phyloP scores from a whole-genome alignment of 92 coral and sea anemone species.

The Heteractis magnifica region DNA sequence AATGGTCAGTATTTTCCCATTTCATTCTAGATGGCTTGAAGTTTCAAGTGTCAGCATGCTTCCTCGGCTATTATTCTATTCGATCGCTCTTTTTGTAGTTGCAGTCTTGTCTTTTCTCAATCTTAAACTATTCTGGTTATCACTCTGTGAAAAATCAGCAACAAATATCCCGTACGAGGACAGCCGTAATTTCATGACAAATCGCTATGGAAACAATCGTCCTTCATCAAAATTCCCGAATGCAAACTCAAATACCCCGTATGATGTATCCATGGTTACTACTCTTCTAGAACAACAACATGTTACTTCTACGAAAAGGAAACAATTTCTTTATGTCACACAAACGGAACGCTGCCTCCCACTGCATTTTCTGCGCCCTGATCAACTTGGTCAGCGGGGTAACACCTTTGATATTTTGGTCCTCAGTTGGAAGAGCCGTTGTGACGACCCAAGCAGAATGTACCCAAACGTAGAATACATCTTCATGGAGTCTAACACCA shows the following conservation, averaged over 20 bases:
- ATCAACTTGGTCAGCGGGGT: constrained; percentile 40
- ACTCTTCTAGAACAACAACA: neutral
- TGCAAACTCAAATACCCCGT: neutral
- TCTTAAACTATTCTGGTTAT: neutral
- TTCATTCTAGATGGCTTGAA: neutral
- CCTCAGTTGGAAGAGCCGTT: constrained; percentile 35
- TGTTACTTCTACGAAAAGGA: neutral
- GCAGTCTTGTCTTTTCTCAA: neutral
- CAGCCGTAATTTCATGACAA: neutral
- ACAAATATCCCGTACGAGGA: neutral
- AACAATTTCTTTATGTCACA: constrained; percentile 44
- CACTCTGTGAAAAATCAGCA: neutral
- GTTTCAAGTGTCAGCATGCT: neutral
- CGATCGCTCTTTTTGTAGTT: neutral
- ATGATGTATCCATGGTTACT: neutral
- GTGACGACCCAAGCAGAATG: constrained; percentile 2
- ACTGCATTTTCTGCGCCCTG: constrained; percentile 37
- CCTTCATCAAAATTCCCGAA: neutral
- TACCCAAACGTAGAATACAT: constrained; percentile 42
- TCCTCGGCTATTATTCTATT: neutral
- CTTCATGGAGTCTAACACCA: constrained; percentile 34
- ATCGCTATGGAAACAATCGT: neutral
- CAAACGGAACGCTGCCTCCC: constrained; percentile 57
- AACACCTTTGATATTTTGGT: constrained; percentile 33
- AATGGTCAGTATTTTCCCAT: neutral